Evolutionary conservation across 2,888 invertebrate species (phyloP), one percentile per base, ranked within the genome.

Genomic region (Chalcosyrphus nemorum): DNA sequence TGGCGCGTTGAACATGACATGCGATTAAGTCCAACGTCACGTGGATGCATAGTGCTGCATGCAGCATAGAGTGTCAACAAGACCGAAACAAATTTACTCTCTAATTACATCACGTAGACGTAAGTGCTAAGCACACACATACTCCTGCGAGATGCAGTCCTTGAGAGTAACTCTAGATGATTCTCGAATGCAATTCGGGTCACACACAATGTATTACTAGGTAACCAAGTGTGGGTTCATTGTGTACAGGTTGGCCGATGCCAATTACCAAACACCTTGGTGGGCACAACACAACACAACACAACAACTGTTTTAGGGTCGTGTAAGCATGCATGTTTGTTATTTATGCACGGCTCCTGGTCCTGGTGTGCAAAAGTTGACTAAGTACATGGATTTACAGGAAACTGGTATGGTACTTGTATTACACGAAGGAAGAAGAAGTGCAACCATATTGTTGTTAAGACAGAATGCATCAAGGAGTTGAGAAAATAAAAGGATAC

Each of bases 31-130:
- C 29, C 38, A 61, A 74, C 66, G 57, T 74, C 72, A 68, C 78
- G 78, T 56, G 72, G 52, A 38, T 4, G 72, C 57, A 38, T 4
- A 24, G 3, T 38, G 57, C 9, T 52, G 19, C 27, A 5, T n/a
- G n/a, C 43, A 63, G 19, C 52, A 43, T 29, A 27, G 57, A 80
- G 78, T 75, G 84, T 75, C 78, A 80, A 84, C 84, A 75, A 50
- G 75, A 75, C 63, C 68, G 50, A 70, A 81, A 70, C 81, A 84
- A 78, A 84, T 78, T 74, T 68, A 56, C 57, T 70, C 80, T 59
- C 74, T 80, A 84, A 84, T 84, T 84, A 84, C 84, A 80, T 75
- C 84, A 84, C 84, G 78, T 84, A 80, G 66, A 63, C 29, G 43
- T 41, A 68, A 77, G 82, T 74, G 72, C 27, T 56, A 61, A 68